Percentiles rank a stretch among this genome's conserved stretches.
Conservation (phyloP, 2,113 vertebrate species). For the Alouatta palliata region DNA sequence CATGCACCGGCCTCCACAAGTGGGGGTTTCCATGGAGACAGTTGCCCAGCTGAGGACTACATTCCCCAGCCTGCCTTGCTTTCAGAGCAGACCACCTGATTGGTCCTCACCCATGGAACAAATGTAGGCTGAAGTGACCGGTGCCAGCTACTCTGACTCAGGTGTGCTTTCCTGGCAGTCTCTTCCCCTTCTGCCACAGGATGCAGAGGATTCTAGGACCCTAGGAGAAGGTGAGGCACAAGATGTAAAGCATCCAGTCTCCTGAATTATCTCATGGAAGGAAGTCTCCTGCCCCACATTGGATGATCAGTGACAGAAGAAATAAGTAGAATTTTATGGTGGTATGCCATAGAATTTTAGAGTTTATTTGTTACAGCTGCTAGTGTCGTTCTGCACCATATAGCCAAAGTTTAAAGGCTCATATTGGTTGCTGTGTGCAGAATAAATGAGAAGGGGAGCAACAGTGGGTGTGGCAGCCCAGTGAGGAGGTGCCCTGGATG, state of each 20-base stretch:
- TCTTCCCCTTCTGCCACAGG: not conserved
- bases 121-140: not conserved
- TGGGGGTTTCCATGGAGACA: not conserved
- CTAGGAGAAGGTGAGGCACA: not conserved
- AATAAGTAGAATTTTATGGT: not conserved
- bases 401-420: not conserved
- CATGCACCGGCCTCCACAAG: not conserved
- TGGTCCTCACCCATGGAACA: not conserved
- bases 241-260: not conserved
- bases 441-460: not conserved
- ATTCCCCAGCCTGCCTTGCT: not conserved
- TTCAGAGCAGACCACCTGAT: rapidly evolving
- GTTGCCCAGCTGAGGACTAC: not conserved
- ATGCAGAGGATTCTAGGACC: not conserved
- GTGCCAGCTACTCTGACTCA: not conserved
- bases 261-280: not conserved
- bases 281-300: not conserved
- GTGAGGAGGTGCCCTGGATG: no score
- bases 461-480: rapidly evolving
- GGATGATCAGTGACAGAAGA: not conserved
- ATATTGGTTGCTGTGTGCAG: not conserved
- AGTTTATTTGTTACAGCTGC: not conserved
- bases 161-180: no score
- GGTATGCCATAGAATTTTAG: not conserved
- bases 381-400: not conserved